phyloP scores from a whole-genome alignment of 2,113 vertebrate genomes.

The Bubo scandiacus region DNA sequence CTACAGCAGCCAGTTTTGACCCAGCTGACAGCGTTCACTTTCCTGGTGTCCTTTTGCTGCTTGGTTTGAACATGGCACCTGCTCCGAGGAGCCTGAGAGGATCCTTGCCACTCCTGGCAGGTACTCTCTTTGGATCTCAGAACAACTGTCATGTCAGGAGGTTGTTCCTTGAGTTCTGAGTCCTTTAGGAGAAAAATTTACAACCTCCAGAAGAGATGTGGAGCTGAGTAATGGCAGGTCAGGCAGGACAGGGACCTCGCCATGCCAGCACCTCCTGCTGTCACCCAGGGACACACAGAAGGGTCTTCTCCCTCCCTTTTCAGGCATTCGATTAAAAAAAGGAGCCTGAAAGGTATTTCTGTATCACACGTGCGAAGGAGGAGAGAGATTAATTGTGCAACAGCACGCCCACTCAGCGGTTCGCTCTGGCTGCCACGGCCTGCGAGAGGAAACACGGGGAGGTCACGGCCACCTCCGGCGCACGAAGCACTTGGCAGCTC shows the following conservation, averaged over 20 bases:
- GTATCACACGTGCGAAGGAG: background rate
- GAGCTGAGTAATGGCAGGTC: background rate
- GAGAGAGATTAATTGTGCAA: background rate
- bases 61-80: background rate
- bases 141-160: rapidly evolving
- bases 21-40: rapidly evolving
- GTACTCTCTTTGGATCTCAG: too few relatives aligned
- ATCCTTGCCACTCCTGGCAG: too few relatives aligned
- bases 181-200: background rate
- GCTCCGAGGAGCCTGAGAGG: background rate
- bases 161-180: background rate
- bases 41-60: background rate
- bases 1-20: background rate
- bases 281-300: rapidly evolving
- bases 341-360: background rate
- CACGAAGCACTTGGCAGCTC: background rate
- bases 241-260: background rate
- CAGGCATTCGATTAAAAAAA: background rate
- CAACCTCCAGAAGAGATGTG: background rate
- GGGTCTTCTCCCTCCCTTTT: background rate
- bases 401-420: background rate
- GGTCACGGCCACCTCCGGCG: background rate
- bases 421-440: background rate
- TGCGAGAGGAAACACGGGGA: background rate
- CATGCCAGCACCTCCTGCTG: background rate